Base-by-base conservation (phyloP, 2,797 vertebrate genomes). In the Hoplostethus atlanticus region DNA sequence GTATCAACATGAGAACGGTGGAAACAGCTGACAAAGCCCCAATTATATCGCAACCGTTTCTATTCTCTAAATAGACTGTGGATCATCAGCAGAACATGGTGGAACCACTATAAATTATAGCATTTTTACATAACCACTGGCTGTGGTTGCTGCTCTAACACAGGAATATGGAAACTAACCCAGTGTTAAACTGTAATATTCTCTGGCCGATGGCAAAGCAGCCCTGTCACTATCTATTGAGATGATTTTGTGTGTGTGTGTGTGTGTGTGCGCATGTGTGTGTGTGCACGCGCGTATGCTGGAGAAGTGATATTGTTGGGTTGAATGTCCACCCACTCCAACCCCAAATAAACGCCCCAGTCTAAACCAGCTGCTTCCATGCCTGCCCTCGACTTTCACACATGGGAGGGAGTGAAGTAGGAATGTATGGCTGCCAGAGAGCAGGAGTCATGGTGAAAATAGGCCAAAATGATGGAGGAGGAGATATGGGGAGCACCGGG, bases 11-110 rank as follows among this genome's bases (percentile, higher is more conserved):
- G 51, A 83, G 80, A 80, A 91, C 66, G 84, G 82, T 87, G 87
- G 88, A 92, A 91, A 92, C 90, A 93, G 92, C 90, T 92, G 91
- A 93, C 92, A 92, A 91, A 90, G 89, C 87, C 86, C 80, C 86
- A 90, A 91, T 92, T 93, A 93, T 92, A 87, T 83, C 85, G 87
- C 90, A 90, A 87, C 86, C 47, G 83, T 90, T 92, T 90, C 88
- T 90, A 88, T 89, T 90, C 92, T 91, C 84, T 86, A 91, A 92
- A 92, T 93, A 93, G 91, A 92, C 87, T 91, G 86, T 63, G 86
- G 90, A 89, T 91, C 86, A 89, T 93, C 91, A 91, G 91, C 90
- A 91, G 84, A 92, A 92, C 87, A 87, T 79, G 79, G 86, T 82
- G 80, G 78, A 91, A 90, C 89, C 88, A 77, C 89, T 75, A 84